phyloP scores from a whole-genome alignment of 2,888 invertebrate species.

The Philonicus albiceps region DNA sequence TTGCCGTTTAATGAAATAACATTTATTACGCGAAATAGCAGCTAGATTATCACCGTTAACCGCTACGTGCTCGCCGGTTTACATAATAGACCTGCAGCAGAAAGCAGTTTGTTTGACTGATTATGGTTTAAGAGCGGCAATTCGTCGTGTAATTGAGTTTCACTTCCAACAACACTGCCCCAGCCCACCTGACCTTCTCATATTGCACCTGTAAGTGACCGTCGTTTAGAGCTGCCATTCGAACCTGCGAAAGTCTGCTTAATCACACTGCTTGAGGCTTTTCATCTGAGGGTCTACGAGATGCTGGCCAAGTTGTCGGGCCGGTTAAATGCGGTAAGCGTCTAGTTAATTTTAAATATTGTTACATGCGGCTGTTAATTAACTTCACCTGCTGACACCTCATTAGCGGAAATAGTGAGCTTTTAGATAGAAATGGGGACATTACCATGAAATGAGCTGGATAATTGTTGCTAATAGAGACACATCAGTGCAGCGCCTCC shows the following conservation, averaged over 20 bases:
- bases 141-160: constrained; percentile 27
- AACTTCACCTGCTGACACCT: constrained; percentile 33
- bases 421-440: constrained; percentile 1
- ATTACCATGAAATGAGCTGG: constrained; percentile 4
- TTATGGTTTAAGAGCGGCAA: constrained; percentile 11
- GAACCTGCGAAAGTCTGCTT: background rate
- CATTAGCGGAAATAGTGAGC: constrained; percentile 14
- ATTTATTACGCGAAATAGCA: constrained; percentile 10
- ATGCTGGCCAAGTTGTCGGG: background rate
- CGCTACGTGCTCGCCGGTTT: background rate
- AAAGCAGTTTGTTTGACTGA: constrained; percentile 14
- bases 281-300: background rate
- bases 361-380: constrained; percentile 2
- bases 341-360: constrained; percentile 25
- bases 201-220: constrained; percentile 34
- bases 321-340: background rate
- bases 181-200: constrained; percentile 15
- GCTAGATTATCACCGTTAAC: background rate
- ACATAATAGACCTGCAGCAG: background rate
- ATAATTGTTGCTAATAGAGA: background rate
- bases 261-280: constrained; percentile 27
- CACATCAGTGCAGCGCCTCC: background rate
- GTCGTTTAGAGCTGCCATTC: background rate
- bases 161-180: background rate
- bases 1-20: background rate